Base-by-base conservation (phyloP, 53 echinoderm and acorn worm genomes). In the Holothuria scabra region DNA sequence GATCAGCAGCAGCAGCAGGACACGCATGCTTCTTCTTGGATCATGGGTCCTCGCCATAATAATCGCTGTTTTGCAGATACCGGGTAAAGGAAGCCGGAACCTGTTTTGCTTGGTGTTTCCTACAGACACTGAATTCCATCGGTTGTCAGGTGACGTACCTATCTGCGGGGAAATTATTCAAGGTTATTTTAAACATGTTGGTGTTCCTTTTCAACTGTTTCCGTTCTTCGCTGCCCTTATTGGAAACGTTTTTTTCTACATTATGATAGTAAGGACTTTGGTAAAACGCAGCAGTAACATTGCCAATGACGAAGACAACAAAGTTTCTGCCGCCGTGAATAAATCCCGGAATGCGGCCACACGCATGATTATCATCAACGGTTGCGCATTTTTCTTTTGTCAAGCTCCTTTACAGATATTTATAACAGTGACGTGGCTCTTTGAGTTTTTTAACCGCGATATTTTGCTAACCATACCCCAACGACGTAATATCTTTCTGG, bases 211-310 rank as follows among this genome's bases (percentile, higher is more conserved):
- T 7, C 78, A 78, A 21, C 78, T 78, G 4, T 29, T 78, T n/a
- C 78, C 78, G 28, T 78, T 78, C 33, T 78, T 58, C 58, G 18
- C 21, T 12, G 31, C 78, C 0, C 24, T 78, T 28, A 4, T 78
- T 19, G 78, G 31, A 56, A 78, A 55, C 48, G 78, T 19, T 58
- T 78, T 28, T 32, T 78, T 78, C 48, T 78, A 78, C 58, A 57
- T 55, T 14, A 33, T 29, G 78, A 78, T 78, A 3, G 12, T 78
- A 16, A 5, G 23, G 26, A 46, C 32, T 28, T 23, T 78, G 16
- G 19, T 55, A 56, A 52, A 52, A 0, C 52, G 52, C 52, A 29
- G 29, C 25, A 23, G 78, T 30, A 55, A 30, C 25, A 21, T 30
- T 10, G 37, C 14, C 9, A 1, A 4, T 7, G 29, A 12, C 19